phyloP scores from a whole-genome alignment of 2,797 vertebrate genomes.

The Onychomys leucogaster region DNA sequence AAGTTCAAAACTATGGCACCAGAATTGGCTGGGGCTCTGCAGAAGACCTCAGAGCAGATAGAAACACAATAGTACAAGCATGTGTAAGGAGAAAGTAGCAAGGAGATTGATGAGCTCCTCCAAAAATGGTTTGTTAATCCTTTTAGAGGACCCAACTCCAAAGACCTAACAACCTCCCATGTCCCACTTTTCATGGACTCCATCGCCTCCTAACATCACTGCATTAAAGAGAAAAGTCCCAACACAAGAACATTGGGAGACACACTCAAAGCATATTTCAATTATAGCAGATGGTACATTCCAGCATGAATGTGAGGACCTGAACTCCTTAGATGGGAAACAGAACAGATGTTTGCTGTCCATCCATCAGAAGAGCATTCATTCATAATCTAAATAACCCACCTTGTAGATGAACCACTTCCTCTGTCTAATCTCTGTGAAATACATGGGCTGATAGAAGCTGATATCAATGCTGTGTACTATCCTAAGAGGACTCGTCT shows the following conservation, averaged over 20 bases:
- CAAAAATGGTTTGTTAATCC: background rate
- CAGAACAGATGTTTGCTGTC: background rate
- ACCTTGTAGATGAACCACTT: background rate
- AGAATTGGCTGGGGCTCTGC: background rate
- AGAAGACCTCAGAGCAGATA: background rate
- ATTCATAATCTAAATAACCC: slow-evolving; percentile 19
- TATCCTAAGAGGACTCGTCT: background rate
- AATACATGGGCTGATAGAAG: background rate
- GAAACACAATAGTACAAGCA: background rate
- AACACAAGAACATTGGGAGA: background rate
- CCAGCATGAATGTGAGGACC: background rate
- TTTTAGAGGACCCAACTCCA: background rate
- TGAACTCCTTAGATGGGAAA: background rate
- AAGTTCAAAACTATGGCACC: background rate
- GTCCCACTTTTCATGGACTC: background rate
- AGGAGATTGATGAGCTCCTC: background rate
- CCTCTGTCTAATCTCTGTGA: background rate
- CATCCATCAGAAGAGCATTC: background rate
- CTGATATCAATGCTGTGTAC: background rate
- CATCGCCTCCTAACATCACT: background rate
- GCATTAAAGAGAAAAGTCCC: background rate
- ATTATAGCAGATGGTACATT: background rate
- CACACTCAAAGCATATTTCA: background rate
- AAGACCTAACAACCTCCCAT: background rate
- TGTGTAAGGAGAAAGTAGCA: background rate